Base-by-base conservation (phyloP, 2,888 invertebrate genomes). In the Exocentrus adspersus region DNA sequence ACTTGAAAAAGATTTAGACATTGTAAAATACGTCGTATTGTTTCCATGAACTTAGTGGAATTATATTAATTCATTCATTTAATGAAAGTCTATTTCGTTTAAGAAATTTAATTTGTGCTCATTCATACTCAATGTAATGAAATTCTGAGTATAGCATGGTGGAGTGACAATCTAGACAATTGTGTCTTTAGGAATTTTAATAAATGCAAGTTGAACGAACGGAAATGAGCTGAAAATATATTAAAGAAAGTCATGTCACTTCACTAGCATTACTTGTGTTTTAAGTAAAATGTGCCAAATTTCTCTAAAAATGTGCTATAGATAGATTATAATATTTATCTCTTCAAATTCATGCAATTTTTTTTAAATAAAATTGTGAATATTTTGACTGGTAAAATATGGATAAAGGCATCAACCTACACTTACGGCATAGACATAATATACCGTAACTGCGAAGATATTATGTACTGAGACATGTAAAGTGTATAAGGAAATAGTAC, bases 51-150 rank as follows among this genome's bases (percentile, higher is more conserved):
- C 64, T 19, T 45, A 32, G 46, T 59, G 52, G 67, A 69, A 69
- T 69, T 69, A 69, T 69, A 67, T 69, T 69, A 69, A 69, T 67
- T 69, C 69, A 56, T 24, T 59, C 21, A 50, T 30, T 37, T 19
- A 37, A 51, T 37, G 12, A 19, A 2, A 51, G 9, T n/a, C 10
- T 50, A 62, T 69, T 67, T 69, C 69, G 66, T 67, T 64, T 20
- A 66, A 64, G 67, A 64, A 64, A 69, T 6, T 19, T 9, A 20
- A 51, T 37, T 51, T 32, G 32, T 37, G 51, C 30, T 32, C 32
- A 16, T 1, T 24, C 10, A 48, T n/a, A 10, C 1, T 12, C 48
- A 6, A 48, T 12, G n/a, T 43, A 16, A 43, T 12, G 2, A 43
- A 19, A 17, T 17, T 51, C n/a, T 6, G 16, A 19, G 14, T 30